Evolutionary conservation across 2,888 invertebrate species (phyloP).

Genomic region (Slavum lentiscoides): DNA sequence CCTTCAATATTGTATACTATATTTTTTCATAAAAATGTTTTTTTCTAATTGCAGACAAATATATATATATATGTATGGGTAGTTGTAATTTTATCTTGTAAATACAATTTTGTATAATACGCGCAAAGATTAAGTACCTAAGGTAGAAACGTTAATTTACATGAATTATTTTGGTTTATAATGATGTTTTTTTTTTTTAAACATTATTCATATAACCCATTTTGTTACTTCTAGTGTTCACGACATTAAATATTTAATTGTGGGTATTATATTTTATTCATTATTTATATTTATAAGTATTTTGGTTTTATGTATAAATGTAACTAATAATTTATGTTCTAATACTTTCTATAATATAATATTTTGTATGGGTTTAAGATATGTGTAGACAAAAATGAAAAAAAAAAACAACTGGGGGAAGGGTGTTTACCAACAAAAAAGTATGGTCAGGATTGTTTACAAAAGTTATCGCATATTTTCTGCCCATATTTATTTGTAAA

Average conservation of each 20-base stretch:
- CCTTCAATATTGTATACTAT: slow-evolving; percentile 47
- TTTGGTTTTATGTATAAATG: slow-evolving; percentile 29
- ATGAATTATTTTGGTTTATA: slow-evolving; percentile 49
- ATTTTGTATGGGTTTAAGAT: not conserved
- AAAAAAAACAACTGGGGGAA: not conserved
- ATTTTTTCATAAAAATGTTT: slow-evolving; percentile 43
- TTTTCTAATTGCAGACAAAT: slow-evolving; percentile 47
- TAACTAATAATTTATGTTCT: slow-evolving; percentile 28
- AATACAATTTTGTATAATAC: slow-evolving; percentile 50
- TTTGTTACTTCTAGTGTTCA: slow-evolving; percentile 36
- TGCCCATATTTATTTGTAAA: slow-evolving; percentile 42
- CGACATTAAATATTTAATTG: slow-evolving; percentile 33
- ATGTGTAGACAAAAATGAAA: slow-evolving; percentile 15
- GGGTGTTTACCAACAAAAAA: not conserved
- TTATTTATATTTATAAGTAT: slow-evolving; percentile 42
- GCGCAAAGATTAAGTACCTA: slow-evolving; percentile 16
- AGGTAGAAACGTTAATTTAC: slow-evolving; percentile 45
- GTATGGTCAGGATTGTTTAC: slow-evolving; percentile 11
- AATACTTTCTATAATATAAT: not conserved
- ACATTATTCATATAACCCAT: slow-evolving; percentile 32
- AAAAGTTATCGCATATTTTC: slow-evolving; percentile 35
- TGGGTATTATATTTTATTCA: slow-evolving; percentile 41
- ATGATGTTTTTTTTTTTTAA: slow-evolving; percentile 41
- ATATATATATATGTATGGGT: slow-evolving; percentile 43
- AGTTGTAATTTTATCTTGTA: slow-evolving; percentile 52